Percentiles rank a stretch among this genome's conserved stretches.
phyloP scores from a whole-genome alignment of 2,888 invertebrate species.

The Cancer borealis region DNA sequence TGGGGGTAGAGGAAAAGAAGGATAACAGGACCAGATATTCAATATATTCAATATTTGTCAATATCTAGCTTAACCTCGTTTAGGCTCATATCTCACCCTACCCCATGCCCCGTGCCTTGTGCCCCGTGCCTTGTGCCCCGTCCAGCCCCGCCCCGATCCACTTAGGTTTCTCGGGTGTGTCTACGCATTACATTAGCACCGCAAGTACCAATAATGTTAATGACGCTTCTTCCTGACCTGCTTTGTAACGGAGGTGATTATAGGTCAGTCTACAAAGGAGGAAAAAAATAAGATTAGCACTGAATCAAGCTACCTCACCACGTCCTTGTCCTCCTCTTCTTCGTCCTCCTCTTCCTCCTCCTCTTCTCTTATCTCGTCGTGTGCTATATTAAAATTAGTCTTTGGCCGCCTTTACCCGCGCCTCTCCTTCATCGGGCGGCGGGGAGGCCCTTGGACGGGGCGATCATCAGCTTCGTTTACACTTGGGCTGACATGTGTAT shows the following conservation, averaged over 20 bases:
- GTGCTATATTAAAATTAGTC: background rate
- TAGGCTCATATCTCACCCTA: too few species aligned
- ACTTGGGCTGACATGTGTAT: conserved; percentile 49
- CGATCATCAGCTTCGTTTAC: conserved; percentile 47
- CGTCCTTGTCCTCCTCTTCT: background rate
- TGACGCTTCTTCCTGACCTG: too few species aligned
- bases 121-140: too few species aligned
- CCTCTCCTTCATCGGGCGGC: background rate
- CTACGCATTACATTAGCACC: too few species aligned
- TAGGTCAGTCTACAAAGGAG: background rate
- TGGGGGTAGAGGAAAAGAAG: background rate
- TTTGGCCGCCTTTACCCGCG: background rate
- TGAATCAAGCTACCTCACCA: background rate
- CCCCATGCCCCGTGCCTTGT: too few species aligned
- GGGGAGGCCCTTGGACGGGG: conserved; percentile 17
- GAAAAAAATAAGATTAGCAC: background rate
- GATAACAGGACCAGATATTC: background rate
- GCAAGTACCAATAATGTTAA: too few species aligned
- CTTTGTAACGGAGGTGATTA: background rate
- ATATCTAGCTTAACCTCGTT: too few species aligned
- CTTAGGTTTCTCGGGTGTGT: too few species aligned
- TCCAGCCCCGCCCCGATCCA: too few species aligned
- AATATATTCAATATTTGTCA: too few species aligned
- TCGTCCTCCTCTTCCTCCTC: background rate
- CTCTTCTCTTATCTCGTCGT: background rate